Base-by-base conservation (phyloP, 2,797 vertebrate genomes). In the Danio choprae region DNA sequence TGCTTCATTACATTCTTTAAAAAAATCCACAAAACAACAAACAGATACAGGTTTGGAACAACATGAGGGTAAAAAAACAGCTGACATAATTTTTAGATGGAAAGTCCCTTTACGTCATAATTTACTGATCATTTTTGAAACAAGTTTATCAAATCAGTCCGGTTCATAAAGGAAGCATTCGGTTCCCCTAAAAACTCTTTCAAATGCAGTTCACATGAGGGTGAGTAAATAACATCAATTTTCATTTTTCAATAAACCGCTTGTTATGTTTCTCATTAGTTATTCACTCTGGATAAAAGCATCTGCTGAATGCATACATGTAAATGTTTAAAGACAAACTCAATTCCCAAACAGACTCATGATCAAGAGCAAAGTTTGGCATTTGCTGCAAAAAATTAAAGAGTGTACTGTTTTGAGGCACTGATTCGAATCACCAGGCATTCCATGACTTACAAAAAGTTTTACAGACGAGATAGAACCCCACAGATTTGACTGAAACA, bases 381-480 rank as follows among this genome's bases (percentile, higher is more conserved):
- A 63, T 13, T 18, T 4, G 13, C 16, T 15, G 41, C 12, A 70
- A 53, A 12, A 62, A 59, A 53, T 70, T 0, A 13, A 68, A 79
- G 50, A 70, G 41, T 44, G 46, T 46, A 44, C 29, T 72, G 20
- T 71, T 50, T 29, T 73, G 58, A 29, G 74, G 43, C 63, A 64
- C 58, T 68, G 59, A 22, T 43, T 82, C 81, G n/a, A 29, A 68
- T 60, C 55, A 56, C 77, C 87, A 78, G 62, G 62, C 62, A 77
- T 77, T 81, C 81, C 78, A 86, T 84, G 82, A 86, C 88, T 86
- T 84, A 74, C 84, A 72, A 77, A 64, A 44, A 41, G 5, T 60
- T 70, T 55, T 56, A 56, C 48, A 10, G 22, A 46, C 38, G 71
- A 44, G 74, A 81, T 87, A 85, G 81, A 80, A 29, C 82, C 89